phyloP scores from a whole-genome alignment of 2,797 vertebrate genomes.

The Gouania willdenowi region DNA sequence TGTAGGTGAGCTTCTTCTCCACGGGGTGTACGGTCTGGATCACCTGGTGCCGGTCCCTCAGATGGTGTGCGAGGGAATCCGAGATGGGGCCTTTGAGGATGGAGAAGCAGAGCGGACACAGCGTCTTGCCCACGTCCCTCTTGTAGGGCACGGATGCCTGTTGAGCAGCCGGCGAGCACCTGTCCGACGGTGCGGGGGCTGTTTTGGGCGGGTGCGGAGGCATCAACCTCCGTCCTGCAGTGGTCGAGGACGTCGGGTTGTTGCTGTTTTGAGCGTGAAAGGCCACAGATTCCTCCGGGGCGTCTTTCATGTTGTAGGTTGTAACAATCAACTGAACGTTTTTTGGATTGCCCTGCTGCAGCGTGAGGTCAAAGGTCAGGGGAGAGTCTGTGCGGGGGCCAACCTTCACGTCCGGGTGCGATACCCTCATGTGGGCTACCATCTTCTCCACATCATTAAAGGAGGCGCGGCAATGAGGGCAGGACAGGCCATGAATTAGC shows the following conservation, averaged over 20 bases:
- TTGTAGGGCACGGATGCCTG: slow-evolving; percentile 95
- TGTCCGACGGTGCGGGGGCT: slow-evolving; percentile 73
- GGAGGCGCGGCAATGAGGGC: slow-evolving; percentile 92
- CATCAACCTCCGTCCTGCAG: slow-evolving; percentile 53
- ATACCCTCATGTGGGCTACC: slow-evolving; percentile 94
- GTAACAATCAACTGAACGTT: slow-evolving; percentile 96
- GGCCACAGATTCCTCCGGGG: slow-evolving; percentile 92
- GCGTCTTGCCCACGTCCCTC: slow-evolving; percentile 95
- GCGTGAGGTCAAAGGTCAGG: slow-evolving; percentile 93
- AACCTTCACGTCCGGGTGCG: slow-evolving; percentile 89
- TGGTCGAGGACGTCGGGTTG: slow-evolving; percentile 63
- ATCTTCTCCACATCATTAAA: slow-evolving; percentile 99
- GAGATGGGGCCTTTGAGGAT: slow-evolving; percentile 98
- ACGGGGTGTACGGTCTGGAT: slow-evolving; percentile 97
- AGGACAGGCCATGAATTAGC: slow-evolving; percentile 95
- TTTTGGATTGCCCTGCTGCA: slow-evolving; percentile 97
- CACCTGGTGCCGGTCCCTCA: slow-evolving; percentile 94
- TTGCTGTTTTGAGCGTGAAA: slow-evolving; percentile 91
- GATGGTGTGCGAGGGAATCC: slow-evolving; percentile 92
- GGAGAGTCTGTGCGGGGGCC: slow-evolving; percentile 94
- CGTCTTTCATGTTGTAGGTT: slow-evolving; percentile 95
- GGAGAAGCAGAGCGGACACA: slow-evolving; percentile 96
- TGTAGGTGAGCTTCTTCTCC: slow-evolving; percentile 98
- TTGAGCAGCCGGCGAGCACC: slow-evolving; percentile 77
- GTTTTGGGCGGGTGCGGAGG: slow-evolving; percentile 78